Conservation (phyloP, 1,140 invertebrate species). For the Drosophila parvula region DNA sequence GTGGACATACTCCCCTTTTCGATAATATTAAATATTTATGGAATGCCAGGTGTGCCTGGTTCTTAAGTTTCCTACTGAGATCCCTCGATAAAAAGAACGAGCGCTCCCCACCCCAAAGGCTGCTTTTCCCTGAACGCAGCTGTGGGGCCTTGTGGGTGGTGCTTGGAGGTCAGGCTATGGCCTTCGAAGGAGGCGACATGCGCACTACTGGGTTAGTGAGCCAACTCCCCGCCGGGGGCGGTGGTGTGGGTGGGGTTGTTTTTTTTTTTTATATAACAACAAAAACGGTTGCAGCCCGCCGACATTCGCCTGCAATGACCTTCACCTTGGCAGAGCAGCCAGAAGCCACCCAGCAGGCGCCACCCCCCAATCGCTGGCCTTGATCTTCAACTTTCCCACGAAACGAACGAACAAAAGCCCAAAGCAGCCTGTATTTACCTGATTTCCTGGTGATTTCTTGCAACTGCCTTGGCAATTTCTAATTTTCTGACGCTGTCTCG, state of each 20-base stretch:
- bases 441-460: conserved; percentile 52
- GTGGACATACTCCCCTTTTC: background rate
- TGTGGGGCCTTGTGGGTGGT: conserved; percentile 18
- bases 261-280: conserved; percentile 75
- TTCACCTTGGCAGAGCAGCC: conserved; percentile 71
- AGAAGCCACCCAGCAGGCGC: conserved; percentile 29
- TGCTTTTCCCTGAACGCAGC: background rate
- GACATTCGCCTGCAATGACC: conserved; percentile 67
- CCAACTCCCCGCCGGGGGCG: conserved; percentile 17
- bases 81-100: too few relatives aligned
- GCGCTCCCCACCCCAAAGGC: background rate
- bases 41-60: background rate
- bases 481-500: conserved; percentile 1
- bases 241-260: background rate
- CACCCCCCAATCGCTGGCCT: conserved; percentile 43
- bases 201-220: conserved; percentile 65
- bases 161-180: conserved; percentile 54
- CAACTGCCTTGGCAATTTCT: conserved; percentile 11
- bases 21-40: too few relatives aligned
- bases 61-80: background rate
- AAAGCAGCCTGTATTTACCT: conserved; percentile 16
- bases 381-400: conserved; percentile 69
- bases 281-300: conserved; percentile 58
- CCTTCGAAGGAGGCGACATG: conserved; percentile 63
- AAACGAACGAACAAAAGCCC: background rate